A percentile compares a stretch with the other conserved stretches of the same genome.
Conservation (phyloP, 2,888 invertebrate species). For the Glyphotaelius pellucidus region DNA sequence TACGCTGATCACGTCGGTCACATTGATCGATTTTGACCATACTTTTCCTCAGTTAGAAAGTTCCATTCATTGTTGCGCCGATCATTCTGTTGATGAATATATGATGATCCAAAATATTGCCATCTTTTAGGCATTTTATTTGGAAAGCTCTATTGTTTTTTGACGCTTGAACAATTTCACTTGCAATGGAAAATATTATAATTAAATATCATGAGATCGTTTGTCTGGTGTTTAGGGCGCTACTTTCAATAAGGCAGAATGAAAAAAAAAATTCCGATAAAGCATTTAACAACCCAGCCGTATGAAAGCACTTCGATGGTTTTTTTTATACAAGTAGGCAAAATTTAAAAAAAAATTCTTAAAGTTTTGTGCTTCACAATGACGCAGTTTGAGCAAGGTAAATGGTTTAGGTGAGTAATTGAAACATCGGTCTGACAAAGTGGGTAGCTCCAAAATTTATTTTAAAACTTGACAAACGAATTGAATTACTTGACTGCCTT, state of each 20-base stretch:
- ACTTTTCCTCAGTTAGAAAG: too few relatives aligned
- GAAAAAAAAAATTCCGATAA: background rate
- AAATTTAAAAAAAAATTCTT: background rate
- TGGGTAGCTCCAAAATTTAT: background rate
- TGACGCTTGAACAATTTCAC: too few relatives aligned
- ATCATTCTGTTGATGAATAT: too few relatives aligned
- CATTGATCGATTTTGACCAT: too few relatives aligned
- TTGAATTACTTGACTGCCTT: background rate
- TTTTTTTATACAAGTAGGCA: background rate
- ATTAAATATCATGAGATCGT: too few relatives aligned
- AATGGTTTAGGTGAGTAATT: background rate
- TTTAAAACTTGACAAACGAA: background rate
- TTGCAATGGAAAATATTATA: too few relatives aligned
- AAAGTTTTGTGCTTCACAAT: background rate
- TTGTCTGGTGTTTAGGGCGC: too few relatives aligned
- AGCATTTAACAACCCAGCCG: background rate
- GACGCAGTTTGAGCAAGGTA: background rate
- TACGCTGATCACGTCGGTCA: too few relatives aligned
- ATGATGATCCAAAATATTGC: too few relatives aligned
- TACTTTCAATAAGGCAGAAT: background rate
- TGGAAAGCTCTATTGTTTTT: too few relatives aligned
- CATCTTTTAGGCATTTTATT: too few relatives aligned
- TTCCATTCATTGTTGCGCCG: too few relatives aligned
- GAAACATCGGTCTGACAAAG: background rate
- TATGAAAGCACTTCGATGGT: background rate